Evolutionary conservation across 2,888 invertebrate genomes (phyloP).

Genomic region (Hartigia nigra): DNA sequence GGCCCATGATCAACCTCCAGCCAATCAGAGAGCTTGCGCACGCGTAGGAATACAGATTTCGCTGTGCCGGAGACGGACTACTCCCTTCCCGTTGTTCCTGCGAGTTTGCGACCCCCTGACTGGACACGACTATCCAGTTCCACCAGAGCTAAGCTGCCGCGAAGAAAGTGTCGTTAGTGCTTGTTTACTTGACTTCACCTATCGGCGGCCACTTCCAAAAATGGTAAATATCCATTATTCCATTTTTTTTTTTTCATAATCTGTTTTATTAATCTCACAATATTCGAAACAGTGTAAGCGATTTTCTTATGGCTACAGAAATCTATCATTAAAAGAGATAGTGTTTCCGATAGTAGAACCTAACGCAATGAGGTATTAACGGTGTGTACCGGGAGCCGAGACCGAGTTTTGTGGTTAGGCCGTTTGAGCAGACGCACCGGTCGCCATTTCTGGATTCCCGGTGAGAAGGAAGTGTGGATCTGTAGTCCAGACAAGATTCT

Average conservation of each 20-base stretch:
- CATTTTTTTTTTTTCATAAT: not conserved
- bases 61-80: slow-evolving; percentile 45
- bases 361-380: not conserved
- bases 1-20: not conserved
- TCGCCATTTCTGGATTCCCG: slow-evolving; percentile 58
- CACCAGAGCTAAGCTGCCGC: slow-evolving; percentile 54
- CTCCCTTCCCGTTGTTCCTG: slow-evolving; percentile 62
- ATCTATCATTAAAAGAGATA: not conserved
- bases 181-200: slow-evolving; percentile 56
- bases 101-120: slow-evolving; percentile 56
- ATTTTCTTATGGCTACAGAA: not conserved
- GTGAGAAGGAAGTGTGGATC: slow-evolving; percentile 29
- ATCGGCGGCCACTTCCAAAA: slow-evolving; percentile 49
- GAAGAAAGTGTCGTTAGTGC: slow-evolving; percentile 59
- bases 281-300: not conserved
- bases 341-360: not conserved
- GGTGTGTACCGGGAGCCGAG: not conserved
- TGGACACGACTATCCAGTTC: slow-evolving; percentile 59
- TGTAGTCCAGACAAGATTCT: slow-evolving; percentile 35
- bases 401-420: slow-evolving; percentile 57
- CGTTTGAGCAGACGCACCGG: slow-evolving; percentile 59
- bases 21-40: slow-evolving; percentile 37
- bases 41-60: slow-evolving; percentile 51
- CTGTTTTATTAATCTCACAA: not conserved
- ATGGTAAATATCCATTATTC: slow-evolving; percentile 57